A percentile compares a stretch with the other conserved stretches of the same genome.
Conservation (phyloP, 92 coral and sea anemone species). For the Zoanthus gigantus region DNA sequence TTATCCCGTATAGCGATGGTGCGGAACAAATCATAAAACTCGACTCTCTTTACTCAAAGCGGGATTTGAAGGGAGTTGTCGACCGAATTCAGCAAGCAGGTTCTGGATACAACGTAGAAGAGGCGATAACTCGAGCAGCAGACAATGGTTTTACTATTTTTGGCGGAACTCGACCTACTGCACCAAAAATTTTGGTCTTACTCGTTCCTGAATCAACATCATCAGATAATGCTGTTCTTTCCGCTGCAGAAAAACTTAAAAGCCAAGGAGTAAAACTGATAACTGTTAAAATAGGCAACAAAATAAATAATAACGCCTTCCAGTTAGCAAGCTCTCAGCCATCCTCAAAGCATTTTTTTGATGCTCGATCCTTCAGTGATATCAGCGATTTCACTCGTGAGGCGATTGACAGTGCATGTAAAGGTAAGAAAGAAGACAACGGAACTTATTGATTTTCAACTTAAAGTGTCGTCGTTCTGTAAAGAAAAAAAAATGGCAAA, state of each 20-base stretch:
- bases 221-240: slow-evolving; percentile 50
- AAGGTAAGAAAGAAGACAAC: slow-evolving; percentile 55
- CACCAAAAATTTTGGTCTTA: slow-evolving; percentile 79
- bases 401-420: slow-evolving; percentile 75
- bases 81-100: slow-evolving; percentile 58
- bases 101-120: slow-evolving; percentile 53
- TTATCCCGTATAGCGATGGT: slow-evolving; percentile 65
- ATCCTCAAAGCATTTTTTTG: slow-evolving; percentile 67
- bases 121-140: slow-evolving; percentile 71
- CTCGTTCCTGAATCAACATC: slow-evolving; percentile 71
- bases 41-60: slow-evolving; percentile 56
- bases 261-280: slow-evolving; percentile 83
- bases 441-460: too few species aligned
- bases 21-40: slow-evolving; percentile 64
- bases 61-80: slow-evolving; percentile 39
- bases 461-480: too few species aligned
- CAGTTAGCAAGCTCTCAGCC: slow-evolving; percentile 76
- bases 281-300: slow-evolving; percentile 67
- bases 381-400: slow-evolving; percentile 46
- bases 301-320: slow-evolving; percentile 53
- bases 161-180: slow-evolving; percentile 90
- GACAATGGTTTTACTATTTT: slow-evolving; percentile 75
- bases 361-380: slow-evolving; percentile 57
- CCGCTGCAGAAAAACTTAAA: slow-evolving; percentile 72
- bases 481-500: too few species aligned